Base-by-base conservation (phyloP, 2,113 vertebrate species). In the Poeciliopsis prolifica region DNA sequence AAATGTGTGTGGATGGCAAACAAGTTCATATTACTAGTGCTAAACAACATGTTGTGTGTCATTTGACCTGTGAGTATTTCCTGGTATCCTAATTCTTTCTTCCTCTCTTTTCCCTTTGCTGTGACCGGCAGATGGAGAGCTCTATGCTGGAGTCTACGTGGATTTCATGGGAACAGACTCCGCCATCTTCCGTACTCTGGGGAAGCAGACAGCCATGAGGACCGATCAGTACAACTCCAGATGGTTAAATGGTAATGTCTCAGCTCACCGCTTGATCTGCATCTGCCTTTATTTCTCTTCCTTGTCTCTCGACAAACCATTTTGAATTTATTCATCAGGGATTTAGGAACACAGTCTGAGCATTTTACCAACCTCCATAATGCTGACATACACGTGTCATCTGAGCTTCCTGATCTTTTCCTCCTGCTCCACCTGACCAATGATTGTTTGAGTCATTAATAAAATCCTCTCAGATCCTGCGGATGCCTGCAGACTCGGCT, bases 141-240 rank as follows among this genome's bases (percentile, higher is more conserved):
- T 99, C 71, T 99, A 99, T 0, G 96, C 98, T 3, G 98, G 97
- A 0, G 97, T 99, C 75, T 99, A 99, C 92, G 98, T 99, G 0
- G 98, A 99, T 88, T 99, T 99, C 94, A 99, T 99, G 98, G 98
- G 97, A 89, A 99, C 97, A 0, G 98, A 99, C 0, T 97, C 98
- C 0, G 97, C 97, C 85, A 99, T 99, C 91, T 99, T 99, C 92
- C 96, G 97, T 77, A 99, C 97, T 0, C 96, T 99, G 86, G 97
- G 98, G 83, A 97, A 97, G 86, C 97, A 99, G 93, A 98, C 98
- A 0, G 97, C 97, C 90, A 99, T 99, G 97, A 95, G 98, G 89
- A 99, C 97, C 0, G 98, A 99, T 90, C 98, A 99, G 93, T 99
- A 99, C 94, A 99, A 99, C 84, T 99, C 98, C 51, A 97, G 97